phyloP scores from a whole-genome alignment of 1,140 invertebrate genomes.

The Dolichoris vasculosae region DNA sequence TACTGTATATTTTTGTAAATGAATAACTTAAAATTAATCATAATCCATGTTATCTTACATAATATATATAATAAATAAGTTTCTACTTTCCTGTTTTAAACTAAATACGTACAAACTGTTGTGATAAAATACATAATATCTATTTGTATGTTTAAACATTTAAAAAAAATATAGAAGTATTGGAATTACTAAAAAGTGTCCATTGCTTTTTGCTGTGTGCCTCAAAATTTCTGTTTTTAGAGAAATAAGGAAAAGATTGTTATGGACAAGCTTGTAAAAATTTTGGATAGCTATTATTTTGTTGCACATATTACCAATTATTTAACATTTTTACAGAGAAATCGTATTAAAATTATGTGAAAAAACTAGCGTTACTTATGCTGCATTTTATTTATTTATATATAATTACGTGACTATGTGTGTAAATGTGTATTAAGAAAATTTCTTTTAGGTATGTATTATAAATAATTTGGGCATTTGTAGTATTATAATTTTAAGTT shows the following conservation, averaged over 20 bases:
- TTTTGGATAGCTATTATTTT: conserved; percentile 45
- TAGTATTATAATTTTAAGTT: conserved; percentile 45
- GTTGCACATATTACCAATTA: conserved; percentile 41
- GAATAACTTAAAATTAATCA: conserved; percentile 9
- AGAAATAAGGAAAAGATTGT: conserved; percentile 39
- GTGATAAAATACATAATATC: conserved; percentile 53
- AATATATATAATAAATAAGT: conserved; percentile 43
- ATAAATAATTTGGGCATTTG: conserved; percentile 49
- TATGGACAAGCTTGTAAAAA: conserved; percentile 50
- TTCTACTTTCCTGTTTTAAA: conserved; percentile 43
- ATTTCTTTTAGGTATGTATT: conserved; percentile 22
- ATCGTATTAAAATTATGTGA: conserved; percentile 37
- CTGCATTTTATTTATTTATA: conserved; percentile 31
- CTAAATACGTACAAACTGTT: conserved; percentile 54
- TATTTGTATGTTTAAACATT: conserved; percentile 40
- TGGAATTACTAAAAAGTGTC: conserved; percentile 37
- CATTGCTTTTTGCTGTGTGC: conserved; percentile 62
- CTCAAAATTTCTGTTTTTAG: conserved; percentile 55
- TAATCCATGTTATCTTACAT: conserved; percentile 35
- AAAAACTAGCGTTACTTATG: conserved; percentile 31
- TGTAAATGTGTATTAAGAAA: conserved; percentile 8
- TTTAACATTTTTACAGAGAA: conserved; percentile 31
- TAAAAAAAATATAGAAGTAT: conserved; percentile 29
- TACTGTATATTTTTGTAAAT: background rate
- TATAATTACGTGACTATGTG: conserved; percentile 26